Evolutionary conservation across 1,140 invertebrate species (phyloP), one percentile per base, ranked within the genome.

Genomic region (Mactra quadrangularis): DNA sequence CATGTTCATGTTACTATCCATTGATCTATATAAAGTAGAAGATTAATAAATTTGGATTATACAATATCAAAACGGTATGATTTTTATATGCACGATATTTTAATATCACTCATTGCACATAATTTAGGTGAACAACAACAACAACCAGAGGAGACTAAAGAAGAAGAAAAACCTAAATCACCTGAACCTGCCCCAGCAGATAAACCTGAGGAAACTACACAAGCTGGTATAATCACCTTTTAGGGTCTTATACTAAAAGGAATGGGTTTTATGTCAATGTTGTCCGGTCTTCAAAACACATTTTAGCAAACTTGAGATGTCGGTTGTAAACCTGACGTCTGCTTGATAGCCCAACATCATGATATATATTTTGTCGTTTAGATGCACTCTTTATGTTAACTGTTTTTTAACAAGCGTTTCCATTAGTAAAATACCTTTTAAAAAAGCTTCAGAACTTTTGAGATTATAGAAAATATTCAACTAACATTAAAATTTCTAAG

Each of bases 91-190:
- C 31, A 27, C 25, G 35, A 78, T 31, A 53, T 4, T 45, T 52
- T 71, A 29, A 33, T 3, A 68, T 47, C 41, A 3, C n/a, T 79
- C 19, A 47, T 27, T 17, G 9, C 27, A 55, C 53, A 74, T 59
- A n/a, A 81, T 22, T 47, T 71, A 41, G 60, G 57, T 50, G 66
- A 79, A 57, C 31, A 81, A 55, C 76, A 71, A 35, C 7, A 13
- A 19, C 31, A 66, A 52, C 9, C n/a, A 7, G 78, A 72, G 70
- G 68, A 53, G 50, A 41, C 38, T 41, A 6, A 41, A 41, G 38
- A 6, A 19, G 59, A 68, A 50, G 64, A 68, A 3, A 68, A 68
- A 68, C 38, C 27, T 47, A 68, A 68, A 50, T 47, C 38, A 47
- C 64, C 64, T 29, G 64, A 68, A 68, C 64, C 64, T 25, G 45